Base-by-base conservation (phyloP, 2,888 invertebrate species). In the Tiliacea aurago region DNA sequence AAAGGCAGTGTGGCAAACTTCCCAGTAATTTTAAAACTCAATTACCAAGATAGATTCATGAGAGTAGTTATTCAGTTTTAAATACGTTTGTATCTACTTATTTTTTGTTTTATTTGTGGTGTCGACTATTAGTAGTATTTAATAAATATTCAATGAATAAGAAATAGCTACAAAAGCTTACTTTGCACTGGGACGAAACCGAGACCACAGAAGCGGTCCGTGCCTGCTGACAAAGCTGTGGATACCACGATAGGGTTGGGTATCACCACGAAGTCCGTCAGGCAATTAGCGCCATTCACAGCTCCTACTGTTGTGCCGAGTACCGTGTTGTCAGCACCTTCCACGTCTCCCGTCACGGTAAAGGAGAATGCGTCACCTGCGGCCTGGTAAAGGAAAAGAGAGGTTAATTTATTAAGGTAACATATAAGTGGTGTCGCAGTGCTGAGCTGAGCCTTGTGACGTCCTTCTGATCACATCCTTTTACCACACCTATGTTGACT, bases 151-250 rank as follows among this genome's bases (percentile, higher is more conserved):
- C 10, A 15, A 45, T 43, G 1, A 58, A 59, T 53, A 7, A 37
- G 15, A 61, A 47, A 47, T 37, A 5, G 20, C 11, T 43, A 47
- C 4, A 37, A 59, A 67, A 59, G 95, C 97, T 96, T 93, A 97
- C 98, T 97, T 59, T 97, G 97, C 62, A 98, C 97, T 4, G 97
- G 90, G 3, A 97, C 95, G 85, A 98, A 97, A 6, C 97, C 98
- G 75, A 98, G 95, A 0, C 98, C 98, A 89, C 98, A 98, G 94
- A 98, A 98, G 59, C 98, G 96, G 88, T 98, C 98, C 3, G 96
- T 96, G 76, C 96, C 94, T 59, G 92, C 91, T 13, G 88, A 88
- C 61, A 90, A 91, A 62, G 96, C 96, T 20, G 95, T 96, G 58
- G 96, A 90, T 0, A 85, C 91, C 28, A 94, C 91, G 0, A 86